Base-by-base conservation (phyloP, 2,797 vertebrate species). In the Gymnocypris eckloni region DNA sequence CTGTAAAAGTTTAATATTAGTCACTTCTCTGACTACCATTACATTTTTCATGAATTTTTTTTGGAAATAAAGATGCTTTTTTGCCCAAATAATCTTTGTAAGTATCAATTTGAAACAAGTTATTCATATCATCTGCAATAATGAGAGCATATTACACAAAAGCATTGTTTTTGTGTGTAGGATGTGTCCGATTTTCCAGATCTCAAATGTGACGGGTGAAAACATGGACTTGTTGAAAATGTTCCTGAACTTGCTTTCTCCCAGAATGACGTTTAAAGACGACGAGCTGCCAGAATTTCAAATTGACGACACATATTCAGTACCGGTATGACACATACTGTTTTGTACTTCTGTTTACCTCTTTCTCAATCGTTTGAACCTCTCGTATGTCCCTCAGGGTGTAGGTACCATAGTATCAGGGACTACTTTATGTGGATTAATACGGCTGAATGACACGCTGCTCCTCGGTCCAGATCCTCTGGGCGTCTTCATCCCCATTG, bases 181-280 rank as follows among this genome's bases (percentile, higher is more conserved):
- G 95, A 97, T 99, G 97, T 99, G 98, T 91, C 98, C 98, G 0
- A 99, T 99, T 91, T 99, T 99, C 94, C 98, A 99, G 94, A 98
- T 99, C 92, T 99, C 98, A 78, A 99, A 99, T 18, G 98, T 99
- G 66, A 97, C 96, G 0, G 98, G 98, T 25, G 97, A 99, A 93
- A 98, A 99, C 93, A 94, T 99, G 86, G 98, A 98, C 69, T 95
- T 99, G 91, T 95, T 99, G 75, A 99, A 99, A 94, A 98, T 98
- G 97, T 99, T 99, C 88, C 96, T 99, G 89, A 99, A 99, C 94
- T 95, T 99, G 85, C 96, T 99, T 10, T 98, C 98, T 79, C 97
- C 98, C 79, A 95, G 98, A 84, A 97, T 96, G 33, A 96, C 97
- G 86, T 99, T 96, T 92, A 94, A 96, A 41, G 97, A 99, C 61